Percentiles rank a stretch among this genome's conserved stretches.
Evolutionary conservation across 2,888 invertebrate genomes (phyloP).

Genomic region (Rotaria macrura): DNA sequence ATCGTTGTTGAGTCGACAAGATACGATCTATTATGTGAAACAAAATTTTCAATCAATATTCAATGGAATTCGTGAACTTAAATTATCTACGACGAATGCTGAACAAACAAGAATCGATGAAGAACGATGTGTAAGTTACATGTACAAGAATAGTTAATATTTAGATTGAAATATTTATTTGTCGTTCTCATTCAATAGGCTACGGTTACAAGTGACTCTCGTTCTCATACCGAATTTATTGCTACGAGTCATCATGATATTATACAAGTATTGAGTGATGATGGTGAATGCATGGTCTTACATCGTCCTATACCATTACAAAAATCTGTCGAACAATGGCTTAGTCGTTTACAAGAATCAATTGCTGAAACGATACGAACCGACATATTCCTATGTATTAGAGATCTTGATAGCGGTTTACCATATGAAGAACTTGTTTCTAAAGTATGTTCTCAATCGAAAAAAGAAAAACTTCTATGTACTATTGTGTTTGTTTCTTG

Average conservation of each 20-base stretch:
- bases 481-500: background rate
- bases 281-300: constrained; percentile 29
- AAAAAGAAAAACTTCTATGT: no score
- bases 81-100: constrained; percentile 35
- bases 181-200: background rate
- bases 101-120: constrained; percentile 13
- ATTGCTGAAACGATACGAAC: constrained; percentile 42
- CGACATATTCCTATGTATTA: constrained; percentile 40
- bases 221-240: background rate
- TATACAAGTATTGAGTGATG: constrained; percentile 26
- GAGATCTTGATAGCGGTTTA: constrained; percentile 43
- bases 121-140: background rate
- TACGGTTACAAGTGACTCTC: background rate
- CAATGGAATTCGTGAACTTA: constrained; percentile 43
- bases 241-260: constrained; percentile 18
- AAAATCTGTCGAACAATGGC: constrained; percentile 47
- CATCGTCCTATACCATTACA: constrained; percentile 35
- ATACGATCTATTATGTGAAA: constrained; percentile 25
- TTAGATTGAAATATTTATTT: no score
- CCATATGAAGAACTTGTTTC: constrained; percentile 46
- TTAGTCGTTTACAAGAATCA: constrained; percentile 41
- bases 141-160: background rate
- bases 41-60: constrained; percentile 41
- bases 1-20: constrained; percentile 41
- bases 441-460: constrained; percentile 39